A percentile compares a stretch with the other conserved stretches of the same genome.
These are phyloP conservation scores for Seison nebaliae DNA, from an alignment of 1,140 invertebrate genomes.

Conservation along the genomic window DNA sequence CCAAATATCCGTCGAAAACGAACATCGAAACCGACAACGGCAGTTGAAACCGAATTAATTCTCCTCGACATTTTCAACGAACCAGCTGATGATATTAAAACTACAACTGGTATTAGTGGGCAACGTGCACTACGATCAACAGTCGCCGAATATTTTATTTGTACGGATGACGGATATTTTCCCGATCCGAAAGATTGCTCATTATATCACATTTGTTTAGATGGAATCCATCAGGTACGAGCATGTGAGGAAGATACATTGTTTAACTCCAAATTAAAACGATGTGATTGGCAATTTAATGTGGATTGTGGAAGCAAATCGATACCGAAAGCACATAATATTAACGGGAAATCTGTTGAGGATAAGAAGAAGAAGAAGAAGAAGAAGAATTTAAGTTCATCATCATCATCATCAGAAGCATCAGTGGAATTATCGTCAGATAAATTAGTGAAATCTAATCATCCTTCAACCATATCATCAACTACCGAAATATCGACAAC, in stretches of 20 bases:
- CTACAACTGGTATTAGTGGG: too few relatives aligned
- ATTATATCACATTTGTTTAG: constrained; percentile 10
- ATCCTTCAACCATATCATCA: not conserved
- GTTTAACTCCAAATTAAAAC: constrained; percentile 6
- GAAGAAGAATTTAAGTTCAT: too few relatives aligned
- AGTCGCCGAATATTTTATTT: constrained; percentile 12
- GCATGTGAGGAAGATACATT: constrained; percentile 9
- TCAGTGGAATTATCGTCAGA: not conserved
- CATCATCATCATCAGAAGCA: not conserved
- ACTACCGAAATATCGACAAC: not conserved
- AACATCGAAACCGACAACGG: too few relatives aligned
- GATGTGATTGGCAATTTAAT: constrained; percentile 11
- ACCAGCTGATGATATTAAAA: too few relatives aligned
- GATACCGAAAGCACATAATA: constrained; percentile 4
- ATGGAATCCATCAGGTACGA: constrained; percentile 6
- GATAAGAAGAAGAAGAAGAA: not conserved
- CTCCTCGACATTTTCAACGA: too few relatives aligned
- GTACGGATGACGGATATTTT: constrained; percentile 11
- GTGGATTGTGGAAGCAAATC: constrained; percentile 6
- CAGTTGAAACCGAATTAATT: too few relatives aligned
- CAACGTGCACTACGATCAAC: too few relatives aligned
- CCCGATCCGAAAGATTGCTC: constrained; percentile 9
- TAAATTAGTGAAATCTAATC: not conserved
- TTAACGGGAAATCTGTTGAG: not conserved
- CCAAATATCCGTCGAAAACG: too few relatives aligned